Percentiles rank a stretch among this genome's conserved stretches.
Conservation (phyloP, 2,797 vertebrate genomes). For the Gambusia yucatana region DNA sequence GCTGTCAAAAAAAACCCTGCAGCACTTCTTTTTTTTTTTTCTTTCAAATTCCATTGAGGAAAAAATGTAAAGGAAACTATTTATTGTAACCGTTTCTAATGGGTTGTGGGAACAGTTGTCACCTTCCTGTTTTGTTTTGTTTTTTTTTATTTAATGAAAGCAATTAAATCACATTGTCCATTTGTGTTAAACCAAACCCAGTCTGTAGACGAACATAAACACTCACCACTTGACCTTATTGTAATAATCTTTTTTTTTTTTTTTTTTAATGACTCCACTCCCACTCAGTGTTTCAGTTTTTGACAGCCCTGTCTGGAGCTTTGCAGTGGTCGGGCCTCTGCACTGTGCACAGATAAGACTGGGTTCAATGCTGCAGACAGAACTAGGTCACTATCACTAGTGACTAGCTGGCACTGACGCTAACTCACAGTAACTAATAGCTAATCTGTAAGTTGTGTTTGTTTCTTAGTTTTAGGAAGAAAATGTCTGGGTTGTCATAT, state of each 20-base stretch:
- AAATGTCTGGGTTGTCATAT: neutral
- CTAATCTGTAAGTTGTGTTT: neutral
- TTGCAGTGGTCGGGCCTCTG: slow-evolving; percentile 5
- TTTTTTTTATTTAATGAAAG: neutral
- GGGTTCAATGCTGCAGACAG: slow-evolving; percentile 52
- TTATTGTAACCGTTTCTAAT: neutral
- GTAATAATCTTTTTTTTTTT: slow-evolving; percentile 1
- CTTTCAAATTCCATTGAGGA: neutral
- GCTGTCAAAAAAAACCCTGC: too few species aligned
- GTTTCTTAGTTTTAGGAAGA: neutral
- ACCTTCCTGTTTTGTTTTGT: neutral
- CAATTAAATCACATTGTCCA: neutral
- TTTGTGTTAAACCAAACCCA: neutral
- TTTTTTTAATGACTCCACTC: neutral
- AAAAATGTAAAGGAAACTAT: neutral
- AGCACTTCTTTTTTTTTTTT: neutral
- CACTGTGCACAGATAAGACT: slow-evolving; percentile 38
- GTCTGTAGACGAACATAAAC: neutral
- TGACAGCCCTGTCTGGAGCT: slow-evolving; percentile 20
- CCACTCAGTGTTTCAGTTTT: slow-evolving; percentile 19
- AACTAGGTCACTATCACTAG: slow-evolving; percentile 65
- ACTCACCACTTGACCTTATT: neutral
- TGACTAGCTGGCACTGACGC: slow-evolving; percentile 28
- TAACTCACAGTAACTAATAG: slow-evolving; percentile 22
- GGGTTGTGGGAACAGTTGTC: neutral